A percentile compares a stretch with the other conserved stretches of the same genome.
phyloP scores from a whole-genome alignment of 1,140 invertebrate genomes.

The Coptotermes formosanus region DNA sequence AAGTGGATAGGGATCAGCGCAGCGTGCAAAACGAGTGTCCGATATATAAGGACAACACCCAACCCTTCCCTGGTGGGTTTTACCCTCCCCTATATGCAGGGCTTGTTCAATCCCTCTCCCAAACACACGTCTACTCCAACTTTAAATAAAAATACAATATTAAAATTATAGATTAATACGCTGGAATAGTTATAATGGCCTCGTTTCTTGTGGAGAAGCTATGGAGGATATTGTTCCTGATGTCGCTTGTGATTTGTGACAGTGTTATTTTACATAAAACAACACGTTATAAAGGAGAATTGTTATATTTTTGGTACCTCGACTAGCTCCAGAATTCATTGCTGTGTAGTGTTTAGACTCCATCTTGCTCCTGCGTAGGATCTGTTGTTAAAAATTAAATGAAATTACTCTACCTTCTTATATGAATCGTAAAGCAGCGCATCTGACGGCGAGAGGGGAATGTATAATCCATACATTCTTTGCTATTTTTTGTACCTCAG shows the following conservation, averaged over 20 bases:
- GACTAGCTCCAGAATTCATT: background rate
- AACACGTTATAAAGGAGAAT: background rate
- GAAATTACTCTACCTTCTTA: no score
- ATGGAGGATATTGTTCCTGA: background rate
- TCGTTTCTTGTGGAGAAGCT: background rate
- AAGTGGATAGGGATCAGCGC: conserved; percentile 29
- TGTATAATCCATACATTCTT: no score
- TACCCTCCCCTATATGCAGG: background rate
- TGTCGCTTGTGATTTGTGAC: background rate
- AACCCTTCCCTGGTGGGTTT: background rate
- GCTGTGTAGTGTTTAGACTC: no score
- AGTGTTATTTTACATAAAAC: background rate
- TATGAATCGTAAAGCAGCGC: no score
- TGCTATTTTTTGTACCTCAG: no score
- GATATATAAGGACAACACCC: conserved; percentile 21
- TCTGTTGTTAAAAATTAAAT: no score
- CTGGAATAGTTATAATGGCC: background rate
- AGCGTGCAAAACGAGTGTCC: conserved; percentile 21
- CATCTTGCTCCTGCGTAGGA: no score
- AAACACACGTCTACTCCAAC: background rate
- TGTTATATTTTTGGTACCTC: background rate
- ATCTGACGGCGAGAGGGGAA: no score
- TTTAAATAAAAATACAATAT: background rate
- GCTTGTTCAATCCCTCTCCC: background rate
- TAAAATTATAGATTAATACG: background rate